Evolutionary conservation across 2,113 vertebrate species (phyloP), one percentile per base, ranked within the genome.

Genomic region (Pelecanoides urinatrix): DNA sequence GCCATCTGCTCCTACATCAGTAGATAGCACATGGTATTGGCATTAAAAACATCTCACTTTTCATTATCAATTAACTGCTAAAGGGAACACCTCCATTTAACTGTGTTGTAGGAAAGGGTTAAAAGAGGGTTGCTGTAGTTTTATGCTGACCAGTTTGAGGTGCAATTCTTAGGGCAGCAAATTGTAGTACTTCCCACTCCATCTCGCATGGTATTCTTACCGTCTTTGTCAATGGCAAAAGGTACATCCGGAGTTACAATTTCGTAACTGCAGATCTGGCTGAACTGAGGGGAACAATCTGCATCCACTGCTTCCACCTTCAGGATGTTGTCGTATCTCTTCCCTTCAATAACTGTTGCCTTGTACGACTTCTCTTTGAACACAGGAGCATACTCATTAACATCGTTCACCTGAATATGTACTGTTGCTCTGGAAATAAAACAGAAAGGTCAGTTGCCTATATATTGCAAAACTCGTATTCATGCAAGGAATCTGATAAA

Each of bases 341-440:
- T 98, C 18, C 99, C 99, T 96, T 99, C 99, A 0, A 99, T 97
- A 4, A 98, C 98, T 0, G 99, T 97, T 19, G 99, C 99, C 95
- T 99, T 99, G 98, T 99, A 99, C 3, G 99, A 99, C 93, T 99
- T 99, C 98, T 99, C 99, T 92, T 99, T 99, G 97, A 99, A 99
- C 81, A 99, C 99, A 0, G 99, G 99, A 0, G 99, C 99, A 2
- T 99, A 99, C 68, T 99, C 99, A 0, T 99, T 99, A 78, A 99
- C 98, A 10, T 99, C 99, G 0, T 99, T 99, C 95, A 99, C 99
- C 98, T 99, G 99, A 92, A 99, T 99, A 22, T 99, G 99, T 4
- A 99, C 99, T 1, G 99, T 99, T 34, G 99, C 99, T 97, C 99
- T 99, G 98, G 45, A 27, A 63, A 34, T 0, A 25, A 49, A 55